Evolutionary conservation across 2,888 invertebrate genomes (phyloP).

Genomic region (Allygus modestus): DNA sequence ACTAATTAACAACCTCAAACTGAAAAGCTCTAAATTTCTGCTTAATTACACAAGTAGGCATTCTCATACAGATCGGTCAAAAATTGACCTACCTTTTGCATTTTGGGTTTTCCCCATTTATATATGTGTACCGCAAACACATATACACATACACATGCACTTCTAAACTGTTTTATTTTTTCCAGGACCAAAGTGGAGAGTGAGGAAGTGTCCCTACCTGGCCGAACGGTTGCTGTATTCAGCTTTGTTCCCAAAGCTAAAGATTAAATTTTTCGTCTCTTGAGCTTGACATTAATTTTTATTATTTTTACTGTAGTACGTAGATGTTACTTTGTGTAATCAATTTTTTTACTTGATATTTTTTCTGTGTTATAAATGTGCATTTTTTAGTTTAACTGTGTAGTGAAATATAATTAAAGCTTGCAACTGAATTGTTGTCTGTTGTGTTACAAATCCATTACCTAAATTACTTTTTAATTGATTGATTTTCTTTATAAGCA

Average conservation of each 20-base stretch:
- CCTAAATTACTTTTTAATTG: no score
- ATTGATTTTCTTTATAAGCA: no score
- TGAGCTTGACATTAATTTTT: background rate
- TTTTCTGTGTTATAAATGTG: background rate
- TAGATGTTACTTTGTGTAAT: background rate
- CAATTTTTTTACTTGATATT: constrained; percentile 24
- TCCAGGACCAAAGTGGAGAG: constrained; percentile 53
- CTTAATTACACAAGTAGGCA: no score
- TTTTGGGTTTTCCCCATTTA: no score
- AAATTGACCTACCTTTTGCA: no score
- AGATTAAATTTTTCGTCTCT: background rate
- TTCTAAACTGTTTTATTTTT: background rate
- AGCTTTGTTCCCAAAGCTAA: constrained; percentile 55
- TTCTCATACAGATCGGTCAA: no score
- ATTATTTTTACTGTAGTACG: background rate
- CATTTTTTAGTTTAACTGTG: background rate
- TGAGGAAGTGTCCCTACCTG: constrained; percentile 28
- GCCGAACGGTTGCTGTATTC: constrained; percentile 46
- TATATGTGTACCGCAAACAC: no score
- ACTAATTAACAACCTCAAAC: no score
- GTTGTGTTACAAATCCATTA: background rate
- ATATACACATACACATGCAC: no score
- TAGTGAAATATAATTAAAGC: background rate
- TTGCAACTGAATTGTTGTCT: background rate
- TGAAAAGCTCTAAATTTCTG: no score